These are phyloP conservation scores for Spea bombifrons DNA, from an alignment of 2,113 vertebrate species.

Conservation along the genomic window DNA sequence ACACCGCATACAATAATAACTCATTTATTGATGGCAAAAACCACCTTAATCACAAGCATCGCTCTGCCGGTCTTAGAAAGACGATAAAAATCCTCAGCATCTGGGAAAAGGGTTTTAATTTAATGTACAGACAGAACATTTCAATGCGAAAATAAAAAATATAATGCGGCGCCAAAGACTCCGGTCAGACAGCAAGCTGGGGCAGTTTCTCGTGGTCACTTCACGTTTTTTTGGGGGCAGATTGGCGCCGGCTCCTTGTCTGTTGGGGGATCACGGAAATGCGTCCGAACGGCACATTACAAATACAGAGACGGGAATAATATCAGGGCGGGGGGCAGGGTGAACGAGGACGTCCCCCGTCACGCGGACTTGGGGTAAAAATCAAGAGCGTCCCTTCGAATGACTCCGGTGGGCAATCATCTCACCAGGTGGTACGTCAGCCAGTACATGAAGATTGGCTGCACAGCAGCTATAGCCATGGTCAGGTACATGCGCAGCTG, in stretches of 20 bases:
- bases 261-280: too few relatives aligned
- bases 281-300: neutral
- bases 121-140: neutral
- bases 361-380: neutral
- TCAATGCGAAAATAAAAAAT: neutral
- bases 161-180: neutral
- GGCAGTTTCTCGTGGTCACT: too few relatives aligned
- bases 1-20: too few relatives aligned
- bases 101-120: neutral
- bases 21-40: too few relatives aligned
- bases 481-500: slow-evolving; percentile 92
- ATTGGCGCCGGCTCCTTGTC: too few relatives aligned
- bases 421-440: slow-evolving; percentile 86
- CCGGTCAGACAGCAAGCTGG: too few relatives aligned
- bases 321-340: neutral
- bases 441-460: slow-evolving; percentile 92
- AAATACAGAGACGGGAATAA: neutral
- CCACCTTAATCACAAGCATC: too few relatives aligned
- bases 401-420: slow-evolving; percentile 57
- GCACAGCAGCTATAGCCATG: slow-evolving; percentile 81
- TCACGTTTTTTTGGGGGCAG: too few relatives aligned
- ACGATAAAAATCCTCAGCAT: neutral
- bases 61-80: neutral
- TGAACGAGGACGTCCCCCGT: neutral
- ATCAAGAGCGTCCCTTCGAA: neutral